A percentile compares a stretch with the other conserved stretches of the same genome.
Evolutionary conservation across 2,888 invertebrate genomes (phyloP).

Genomic region (Conus canariensis): DNA sequence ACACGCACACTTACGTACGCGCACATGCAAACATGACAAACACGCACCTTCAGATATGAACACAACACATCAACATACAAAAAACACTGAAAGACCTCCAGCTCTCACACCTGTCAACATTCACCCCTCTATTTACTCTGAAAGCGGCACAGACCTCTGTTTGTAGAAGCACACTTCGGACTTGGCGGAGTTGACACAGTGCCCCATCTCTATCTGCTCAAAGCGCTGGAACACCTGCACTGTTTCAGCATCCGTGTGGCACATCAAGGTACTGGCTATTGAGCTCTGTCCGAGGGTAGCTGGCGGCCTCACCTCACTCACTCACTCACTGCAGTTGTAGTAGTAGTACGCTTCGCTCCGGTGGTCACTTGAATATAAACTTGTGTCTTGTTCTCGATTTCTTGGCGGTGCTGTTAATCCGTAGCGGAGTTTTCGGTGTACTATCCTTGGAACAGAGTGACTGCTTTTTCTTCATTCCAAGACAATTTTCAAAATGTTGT

Average conservation of each 20-base stretch:
- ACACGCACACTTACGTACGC: neutral
- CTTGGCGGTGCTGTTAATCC: neutral
- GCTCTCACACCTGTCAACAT: neutral
- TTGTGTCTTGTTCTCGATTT: neutral
- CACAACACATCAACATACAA: neutral
- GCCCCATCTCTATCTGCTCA: conserved; percentile 41
- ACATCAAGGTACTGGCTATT: conserved; percentile 5
- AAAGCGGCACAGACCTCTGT: conserved; percentile 15
- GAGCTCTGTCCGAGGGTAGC: neutral
- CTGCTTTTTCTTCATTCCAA: conserved; percentile 31
- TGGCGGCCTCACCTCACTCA: too few species aligned
- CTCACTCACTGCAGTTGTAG: too few species aligned
- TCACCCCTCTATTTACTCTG: neutral
- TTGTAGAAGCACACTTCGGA: conserved; percentile 39
- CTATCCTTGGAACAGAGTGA: neutral
- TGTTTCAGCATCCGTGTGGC: conserved; percentile 40
- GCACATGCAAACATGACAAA: neutral
- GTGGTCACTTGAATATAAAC: neutral
- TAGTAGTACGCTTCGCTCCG: too few species aligned
- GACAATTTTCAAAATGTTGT: neutral
- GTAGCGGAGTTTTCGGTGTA: neutral
- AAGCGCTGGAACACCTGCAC: conserved; percentile 34
- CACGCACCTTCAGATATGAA: neutral
- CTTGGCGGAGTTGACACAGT: conserved; percentile 25
- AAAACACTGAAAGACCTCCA: neutral